Base-by-base conservation (phyloP, 2,888 invertebrate species). In the Lithophane socia region DNA sequence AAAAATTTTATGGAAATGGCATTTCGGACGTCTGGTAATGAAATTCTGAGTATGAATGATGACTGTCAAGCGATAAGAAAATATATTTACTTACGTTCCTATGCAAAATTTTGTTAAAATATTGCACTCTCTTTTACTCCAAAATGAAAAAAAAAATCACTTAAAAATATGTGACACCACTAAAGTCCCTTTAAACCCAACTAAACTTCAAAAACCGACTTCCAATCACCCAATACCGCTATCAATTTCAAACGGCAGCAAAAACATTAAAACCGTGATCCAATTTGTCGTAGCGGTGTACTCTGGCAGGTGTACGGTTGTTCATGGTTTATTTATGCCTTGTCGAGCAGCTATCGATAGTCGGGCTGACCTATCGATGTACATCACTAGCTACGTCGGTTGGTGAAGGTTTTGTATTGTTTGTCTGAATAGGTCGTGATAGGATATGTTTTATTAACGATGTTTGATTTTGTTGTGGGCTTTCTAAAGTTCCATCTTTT, bases 261-360 rank as follows among this genome's bases (percentile, higher is more conserved):
- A 73, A 80, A 73, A 29, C 60, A 66, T 58, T 60, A 74, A 72
- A 73, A 63, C 52, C 37, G 21, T 52, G 70, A 77, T 81, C 81
- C 84, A 88, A 78, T 86, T 77, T 88, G 81, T 79, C 78, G 58
- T 78, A 10, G 61, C 52, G 64, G 80, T 88, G 84, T 88, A 87
- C 87, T 44, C 67, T 77, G 82, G 85, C 88, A 88, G 88, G 88
- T 88, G 88, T 80, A 87, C 88, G 66, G 75, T 70, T 82, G 87
- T 86, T 84, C 88, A 87, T 88, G 87, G 87, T 87, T 89, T 88
- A 87, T 89, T 88, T 89, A 88, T 88, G 78, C 79, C 79, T 80
- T 76, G 84, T 86, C 80, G 86, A 86, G 73, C 81, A 75, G 70
- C 77, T 82, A 86, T 87, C 84, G 86, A 87, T 82, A 80, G 76